A percentile compares a stretch with the other conserved stretches of the same genome.
phyloP scores from a whole-genome alignment of 1,140 invertebrate genomes.

The Bombyx mori region ASM3026992v2 NC_085131.1:8526501-8527000 shows the following conservation, averaged over 20 bases:
- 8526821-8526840: neutral
- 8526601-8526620: constrained; percentile 87
- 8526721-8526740: no score
- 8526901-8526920: constrained; percentile 90
- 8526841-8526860: constrained; percentile 77
- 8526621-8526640: constrained; percentile 96
- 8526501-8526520: constrained; percentile 82
- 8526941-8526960: constrained; percentile 88
- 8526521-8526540: constrained; percentile 75
- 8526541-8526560: constrained; percentile 74
- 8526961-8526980: constrained; percentile 82
- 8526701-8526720: no score
- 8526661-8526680: constrained; percentile 88
- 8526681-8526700: neutral
- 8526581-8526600: constrained; percentile 83
- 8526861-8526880: constrained; percentile 87
- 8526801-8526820: neutral
- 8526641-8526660: constrained; percentile 93
- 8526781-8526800: neutral
- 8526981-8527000: constrained; percentile 81
- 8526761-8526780: neutral
- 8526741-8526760: no score
- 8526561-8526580: constrained; percentile 81
- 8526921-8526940: constrained; percentile 90
- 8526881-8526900: constrained; percentile 77